Percentiles rank a stretch among this genome's conserved stretches.
phyloP scores from a whole-genome alignment of 2,888 invertebrate species.

The Parthenolecanium corni region DNA sequence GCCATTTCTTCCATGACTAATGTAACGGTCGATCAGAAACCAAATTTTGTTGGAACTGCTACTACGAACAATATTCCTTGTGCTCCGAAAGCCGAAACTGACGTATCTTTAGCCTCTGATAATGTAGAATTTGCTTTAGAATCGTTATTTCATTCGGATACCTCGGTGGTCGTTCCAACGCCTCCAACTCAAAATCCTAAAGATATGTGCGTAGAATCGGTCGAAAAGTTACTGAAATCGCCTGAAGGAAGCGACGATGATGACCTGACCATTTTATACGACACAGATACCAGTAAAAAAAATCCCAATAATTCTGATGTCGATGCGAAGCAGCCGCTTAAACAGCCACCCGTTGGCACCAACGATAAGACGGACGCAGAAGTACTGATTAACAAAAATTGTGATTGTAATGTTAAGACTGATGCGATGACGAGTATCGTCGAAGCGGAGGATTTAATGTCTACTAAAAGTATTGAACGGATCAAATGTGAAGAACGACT shows the following conservation, averaged over 20 bases:
- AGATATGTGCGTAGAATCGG: constrained; percentile 29
- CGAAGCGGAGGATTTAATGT: no score
- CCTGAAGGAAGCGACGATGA: constrained; percentile 28
- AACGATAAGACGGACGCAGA: neutral
- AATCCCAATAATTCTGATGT: neutral
- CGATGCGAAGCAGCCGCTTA: no score
- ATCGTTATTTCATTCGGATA: constrained; percentile 35
- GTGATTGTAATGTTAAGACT: neutral
- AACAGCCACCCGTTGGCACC: no score
- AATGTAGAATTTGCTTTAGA: constrained; percentile 35
- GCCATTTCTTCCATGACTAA: no score
- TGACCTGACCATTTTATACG: constrained; percentile 23
- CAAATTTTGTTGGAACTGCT: neutral
- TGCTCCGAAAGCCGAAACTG: neutral
- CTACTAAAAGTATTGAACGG: constrained; percentile 13
- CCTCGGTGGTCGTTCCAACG: constrained; percentile 7
- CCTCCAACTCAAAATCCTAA: neutral
- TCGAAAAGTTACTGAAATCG: constrained; percentile 32
- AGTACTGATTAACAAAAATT: constrained; percentile 7
- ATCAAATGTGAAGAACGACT: neutral
- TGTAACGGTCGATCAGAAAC: neutral
- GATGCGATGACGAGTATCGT: no score
- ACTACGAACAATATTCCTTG: neutral
- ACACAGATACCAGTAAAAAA: neutral
- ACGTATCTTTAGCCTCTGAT: constrained; percentile 14